Evolutionary conservation across 2,113 vertebrate genomes (phyloP), one percentile per base, ranked within the genome.

Genomic region (Miniopterus natalensis): DNA sequence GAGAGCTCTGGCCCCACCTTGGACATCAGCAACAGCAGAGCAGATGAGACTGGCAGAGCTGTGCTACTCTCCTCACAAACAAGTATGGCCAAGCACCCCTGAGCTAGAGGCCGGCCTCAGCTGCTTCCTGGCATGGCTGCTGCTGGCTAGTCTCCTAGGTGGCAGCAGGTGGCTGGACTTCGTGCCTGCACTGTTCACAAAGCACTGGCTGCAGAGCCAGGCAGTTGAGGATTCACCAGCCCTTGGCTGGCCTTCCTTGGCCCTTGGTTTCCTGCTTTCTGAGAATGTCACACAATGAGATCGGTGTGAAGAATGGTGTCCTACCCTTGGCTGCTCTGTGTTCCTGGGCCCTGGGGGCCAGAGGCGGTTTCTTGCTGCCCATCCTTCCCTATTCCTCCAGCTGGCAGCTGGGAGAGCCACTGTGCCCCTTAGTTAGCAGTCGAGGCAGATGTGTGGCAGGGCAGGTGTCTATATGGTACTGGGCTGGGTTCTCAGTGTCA

Each of bases 1-100:
- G 81, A 97, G 95, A 63, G 68, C n/a, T 18, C 77, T 8, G 25
- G 45, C 68, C 93, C 47, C 88, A 63, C 31, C 55, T 93, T 97
- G 95, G 86, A 66, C 95, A 42, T 88, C 83, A 87, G 23, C 70
- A 65, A 31, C 40, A 57, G 84, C 57, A 14, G 51, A 79, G 71
- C 45, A 53, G 18, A 68, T 36, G 59, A 75, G 78, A 47, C 14
- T 0, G 0, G 63, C 15, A 12, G 4, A 47, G 63, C 29, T 29
- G 6, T 29, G 14, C 85, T 20, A 25, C 51, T 61, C 71, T 75
- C 15, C 55, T 71, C 55, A 21, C 47, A 51, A 40, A 11, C 11
- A 31, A 57, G 27, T 23, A 8, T 5, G 55, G 51, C 40, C 14
- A 8, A 20, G 68, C 1, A 5, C 18, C 65, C 61, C 1, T 51